These are phyloP conservation scores for Acrocephalus scirpaceus DNA, from an alignment of 2,797 vertebrate genomes.

Conservation along the genomic window DNA sequence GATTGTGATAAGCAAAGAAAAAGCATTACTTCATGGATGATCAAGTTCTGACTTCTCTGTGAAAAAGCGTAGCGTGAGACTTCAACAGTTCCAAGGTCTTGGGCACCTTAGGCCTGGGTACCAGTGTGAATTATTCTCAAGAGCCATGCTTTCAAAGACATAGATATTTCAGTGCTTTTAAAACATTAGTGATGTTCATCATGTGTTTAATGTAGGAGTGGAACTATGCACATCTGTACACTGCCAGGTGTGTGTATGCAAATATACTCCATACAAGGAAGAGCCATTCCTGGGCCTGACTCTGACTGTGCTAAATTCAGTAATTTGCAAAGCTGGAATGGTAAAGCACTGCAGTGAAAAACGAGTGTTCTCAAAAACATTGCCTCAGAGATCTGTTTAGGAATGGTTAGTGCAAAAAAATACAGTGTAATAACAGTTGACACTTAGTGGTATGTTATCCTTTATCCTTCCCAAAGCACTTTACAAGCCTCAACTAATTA, in stretches of 20 bases:
- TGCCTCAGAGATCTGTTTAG: not conserved
- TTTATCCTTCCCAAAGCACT: not conserved
- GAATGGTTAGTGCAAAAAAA: not conserved
- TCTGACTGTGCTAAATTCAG: not conserved
- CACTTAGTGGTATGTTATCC: not conserved
- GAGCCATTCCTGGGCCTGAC: not conserved
- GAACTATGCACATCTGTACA: not conserved
- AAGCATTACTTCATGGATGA: not conserved
- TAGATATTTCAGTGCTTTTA: not conserved
- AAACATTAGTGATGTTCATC: not conserved
- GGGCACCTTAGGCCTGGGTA: not conserved
- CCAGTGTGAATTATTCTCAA: not conserved
- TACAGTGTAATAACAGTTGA: not conserved
- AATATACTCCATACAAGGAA: not conserved
- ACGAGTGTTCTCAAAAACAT: not conserved
- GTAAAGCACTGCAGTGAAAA: not conserved
- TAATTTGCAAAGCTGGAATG: not conserved
- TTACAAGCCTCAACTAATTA: constrained; percentile 9
- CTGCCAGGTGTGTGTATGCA: too few relatives aligned
- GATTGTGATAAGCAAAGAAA: not conserved
- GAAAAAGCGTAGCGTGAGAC: not conserved
- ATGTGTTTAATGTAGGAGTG: not conserved
- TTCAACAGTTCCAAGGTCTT: not conserved
- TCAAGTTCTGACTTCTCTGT: not conserved
- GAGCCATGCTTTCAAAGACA: not conserved